A percentile compares a stretch with the other conserved stretches of the same genome.
Evolutionary conservation across 2,888 invertebrate genomes (phyloP).

Genomic region (Nephrotoma guestfalica): DNA sequence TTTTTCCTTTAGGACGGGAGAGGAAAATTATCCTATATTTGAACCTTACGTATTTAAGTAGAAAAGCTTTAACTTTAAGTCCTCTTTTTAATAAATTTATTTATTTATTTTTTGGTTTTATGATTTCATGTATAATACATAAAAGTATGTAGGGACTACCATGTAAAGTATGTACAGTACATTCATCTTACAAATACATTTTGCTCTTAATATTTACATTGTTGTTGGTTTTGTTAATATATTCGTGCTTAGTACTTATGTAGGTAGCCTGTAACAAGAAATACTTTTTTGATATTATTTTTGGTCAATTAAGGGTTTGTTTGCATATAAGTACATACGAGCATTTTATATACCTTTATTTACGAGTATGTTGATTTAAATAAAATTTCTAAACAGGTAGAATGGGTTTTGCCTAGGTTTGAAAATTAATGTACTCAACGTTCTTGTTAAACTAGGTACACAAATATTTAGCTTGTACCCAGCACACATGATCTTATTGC

Average conservation of each 20-base stretch:
- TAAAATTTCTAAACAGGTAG: neutral
- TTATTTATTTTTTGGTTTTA: neutral
- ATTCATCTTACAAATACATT: neutral
- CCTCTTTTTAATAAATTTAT: neutral
- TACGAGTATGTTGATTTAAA: neutral
- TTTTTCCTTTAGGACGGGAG: neutral
- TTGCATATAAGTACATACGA: neutral
- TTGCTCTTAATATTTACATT: neutral
- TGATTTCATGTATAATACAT: neutral
- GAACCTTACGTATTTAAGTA: neutral
- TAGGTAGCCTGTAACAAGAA: too few species aligned
- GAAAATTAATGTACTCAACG: too few species aligned
- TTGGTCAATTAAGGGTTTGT: neutral
- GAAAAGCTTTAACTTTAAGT: neutral
- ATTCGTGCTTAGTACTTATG: too few species aligned
- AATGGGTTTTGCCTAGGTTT: neutral
- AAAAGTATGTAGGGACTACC: neutral
- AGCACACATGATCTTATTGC: too few species aligned
- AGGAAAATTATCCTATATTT: neutral
- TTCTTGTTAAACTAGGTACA: too few species aligned
- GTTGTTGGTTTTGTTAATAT: neutral
- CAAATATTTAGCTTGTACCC: too few species aligned
- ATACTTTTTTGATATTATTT: neutral
- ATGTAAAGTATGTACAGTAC: neutral
- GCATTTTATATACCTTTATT: too few species aligned